Evolutionary conservation across 2,888 invertebrate genomes (phyloP), one percentile per base, ranked within the genome.

Genomic region (Melanophora roralis): DNA sequence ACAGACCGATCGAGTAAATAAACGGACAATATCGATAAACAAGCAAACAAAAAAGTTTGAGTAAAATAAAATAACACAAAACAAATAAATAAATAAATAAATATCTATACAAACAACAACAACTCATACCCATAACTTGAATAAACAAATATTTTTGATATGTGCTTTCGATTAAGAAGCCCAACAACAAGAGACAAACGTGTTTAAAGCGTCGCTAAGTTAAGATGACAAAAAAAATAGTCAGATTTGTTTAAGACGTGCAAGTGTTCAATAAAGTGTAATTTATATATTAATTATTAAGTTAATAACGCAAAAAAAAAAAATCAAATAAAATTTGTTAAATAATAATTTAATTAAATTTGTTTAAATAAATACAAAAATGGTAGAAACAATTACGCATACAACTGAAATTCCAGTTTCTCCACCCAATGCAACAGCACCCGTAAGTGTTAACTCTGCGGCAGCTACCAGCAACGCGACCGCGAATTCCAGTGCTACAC

Each of bases 381-480:
- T 87, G 87, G 87, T 87, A 59, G 87, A 87, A 84, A 86, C 85
- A 51, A 85, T 85, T 1, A 85, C 49, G 43, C 47, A 34, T n/a
- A 84, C 84, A 23, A 80, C 82, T 8, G 76, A 64, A 21, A 53
- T 65, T 23, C 82, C 82, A 49, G 67, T 45, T 23, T 43, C 78
- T 32, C 59, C 84, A 12, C 60, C 81, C 51, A 67, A 82, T 43
- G 34, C 81, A 36, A 59, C 68, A 36, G 59, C 68, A 8, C 77
- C 83, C 3, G 23, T 81, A n/a, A 68, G 77, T 0, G 11, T 81
- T n/a, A 82, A 83, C 36, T 78, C 81, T 45, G 82, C 84, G 65
- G 45, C 53, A 2, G 34, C 69, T 4, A 38, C 62, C 9, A 65
- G 62, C 1, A 60, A 72, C 2, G 34, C 73, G 2, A 47, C 68